Conservation (phyloP, 2,797 vertebrate species). For the Harpagifer antarcticus region DNA sequence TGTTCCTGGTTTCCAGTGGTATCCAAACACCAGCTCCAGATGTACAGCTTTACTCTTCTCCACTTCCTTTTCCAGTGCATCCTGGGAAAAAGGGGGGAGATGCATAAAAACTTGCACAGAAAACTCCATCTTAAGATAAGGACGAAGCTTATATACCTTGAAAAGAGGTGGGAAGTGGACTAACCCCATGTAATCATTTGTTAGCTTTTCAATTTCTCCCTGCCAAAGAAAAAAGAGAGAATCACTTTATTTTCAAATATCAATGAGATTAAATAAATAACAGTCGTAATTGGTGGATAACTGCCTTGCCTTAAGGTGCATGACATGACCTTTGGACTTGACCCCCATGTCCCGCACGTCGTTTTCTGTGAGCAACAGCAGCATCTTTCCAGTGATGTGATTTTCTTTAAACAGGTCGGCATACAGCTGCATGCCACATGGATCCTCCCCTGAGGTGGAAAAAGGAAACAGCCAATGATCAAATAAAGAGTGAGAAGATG, state of each 20-base stretch:
- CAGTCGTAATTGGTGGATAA: conserved; percentile 19
- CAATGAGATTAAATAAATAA: background rate
- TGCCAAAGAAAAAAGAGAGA: conserved; percentile 72
- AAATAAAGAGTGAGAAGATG: background rate
- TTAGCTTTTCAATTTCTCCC: conserved; percentile 96
- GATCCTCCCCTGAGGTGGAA: conserved; percentile 82
- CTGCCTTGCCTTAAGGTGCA: conserved; percentile 93
- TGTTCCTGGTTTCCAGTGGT: conserved; percentile 95
- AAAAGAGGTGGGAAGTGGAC: conserved; percentile 96
- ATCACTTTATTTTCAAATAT: conserved; percentile 15
- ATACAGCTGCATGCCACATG: conserved; percentile 89
- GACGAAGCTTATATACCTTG: conserved; percentile 84
- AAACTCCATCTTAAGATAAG: conserved; percentile 4
- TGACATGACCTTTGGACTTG: conserved; percentile 95
- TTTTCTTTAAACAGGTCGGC: conserved; percentile 94
- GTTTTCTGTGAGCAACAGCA: conserved; percentile 92
- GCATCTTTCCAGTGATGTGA: conserved; percentile 94
- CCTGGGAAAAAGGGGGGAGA: conserved; percentile 58
- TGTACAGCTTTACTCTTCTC: conserved; percentile 76
- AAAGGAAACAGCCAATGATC: conserved; percentile 3
- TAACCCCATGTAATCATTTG: conserved; percentile 92
- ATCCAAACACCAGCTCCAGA: conserved; percentile 94
- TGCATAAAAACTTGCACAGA: background rate
- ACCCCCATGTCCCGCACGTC: conserved; percentile 98
- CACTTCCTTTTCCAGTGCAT: conserved; percentile 77